Percentiles rank a stretch among this genome's conserved stretches.
These are phyloP conservation scores for Philantomba maxwellii DNA, from an alignment of 2,113 vertebrate genomes.

Conservation along the genomic window DNA sequence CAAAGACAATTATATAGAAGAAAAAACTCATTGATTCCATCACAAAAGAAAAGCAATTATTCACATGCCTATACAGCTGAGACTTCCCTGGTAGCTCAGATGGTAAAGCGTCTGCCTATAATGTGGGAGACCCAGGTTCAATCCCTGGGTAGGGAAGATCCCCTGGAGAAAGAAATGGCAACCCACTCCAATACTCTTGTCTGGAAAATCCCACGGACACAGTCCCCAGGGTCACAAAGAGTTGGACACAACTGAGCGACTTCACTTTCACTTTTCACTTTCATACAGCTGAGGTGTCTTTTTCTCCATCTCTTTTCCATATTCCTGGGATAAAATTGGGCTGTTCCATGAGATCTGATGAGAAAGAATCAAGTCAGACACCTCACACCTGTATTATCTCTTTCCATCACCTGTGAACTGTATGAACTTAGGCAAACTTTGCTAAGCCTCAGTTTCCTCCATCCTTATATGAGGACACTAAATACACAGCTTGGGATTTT, in stretches of 20 bases:
- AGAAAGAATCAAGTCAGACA: neutral
- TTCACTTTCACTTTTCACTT: neutral
- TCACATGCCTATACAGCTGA: neutral
- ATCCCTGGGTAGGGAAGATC: neutral
- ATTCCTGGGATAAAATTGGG: neutral
- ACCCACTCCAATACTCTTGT: neutral
- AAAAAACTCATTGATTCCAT: neutral
- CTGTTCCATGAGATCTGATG: neutral
- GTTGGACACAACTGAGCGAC: neutral
- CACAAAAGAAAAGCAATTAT: slow-evolving; percentile 17
- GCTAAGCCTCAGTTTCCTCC: neutral
- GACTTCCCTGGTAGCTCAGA: neutral
- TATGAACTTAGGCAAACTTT: neutral
- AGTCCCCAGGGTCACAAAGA: neutral
- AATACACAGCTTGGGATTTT: neutral
- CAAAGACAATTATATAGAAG: slow-evolving; percentile 20
- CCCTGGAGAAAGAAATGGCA: neutral
- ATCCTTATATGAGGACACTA: neutral
- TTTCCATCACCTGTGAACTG: neutral
- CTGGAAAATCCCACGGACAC: neutral
- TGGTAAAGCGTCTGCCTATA: neutral
- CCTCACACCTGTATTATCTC: neutral
- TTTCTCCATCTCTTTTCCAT: neutral
- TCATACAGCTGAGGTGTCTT: neutral
- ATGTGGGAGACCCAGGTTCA: neutral